These are phyloP conservation scores for Crioceris asparagi DNA, from an alignment of 2,888 invertebrate species.

Conservation along the genomic window DNA sequence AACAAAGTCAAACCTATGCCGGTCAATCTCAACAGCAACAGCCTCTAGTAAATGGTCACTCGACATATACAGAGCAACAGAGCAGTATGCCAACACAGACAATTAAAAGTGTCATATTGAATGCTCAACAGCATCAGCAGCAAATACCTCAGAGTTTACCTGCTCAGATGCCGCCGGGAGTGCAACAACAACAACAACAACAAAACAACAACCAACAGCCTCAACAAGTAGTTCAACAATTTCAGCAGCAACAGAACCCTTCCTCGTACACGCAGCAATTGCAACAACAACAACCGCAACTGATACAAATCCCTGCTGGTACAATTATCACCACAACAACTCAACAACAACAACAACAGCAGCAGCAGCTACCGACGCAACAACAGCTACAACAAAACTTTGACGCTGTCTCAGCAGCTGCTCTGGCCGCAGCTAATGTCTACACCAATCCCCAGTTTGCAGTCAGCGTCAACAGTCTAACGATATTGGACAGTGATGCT, in stretches of 20 bases:
- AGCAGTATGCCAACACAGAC: constrained; percentile 31
- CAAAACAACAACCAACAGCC: constrained; percentile 28
- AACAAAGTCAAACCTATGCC: constrained; percentile 36
- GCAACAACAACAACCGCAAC: too few species aligned
- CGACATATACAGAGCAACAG: constrained; percentile 22
- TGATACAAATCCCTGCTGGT: too few species aligned
- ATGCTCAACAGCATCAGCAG: constrained; percentile 16
- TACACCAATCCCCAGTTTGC: constrained; percentile 36
- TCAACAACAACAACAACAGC: too few species aligned
- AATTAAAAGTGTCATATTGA: constrained; percentile 31
- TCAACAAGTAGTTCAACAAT: constrained; percentile 15
- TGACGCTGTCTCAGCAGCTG: constrained; percentile 12
- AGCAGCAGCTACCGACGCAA: constrained; percentile 9
- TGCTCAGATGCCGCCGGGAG: constrained; percentile 12
- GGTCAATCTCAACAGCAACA: constrained; percentile 29
- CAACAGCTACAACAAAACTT: constrained; percentile 8
- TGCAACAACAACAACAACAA: constrained; percentile 18
- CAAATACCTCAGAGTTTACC: constrained; percentile 13
- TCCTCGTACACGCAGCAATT: too few species aligned
- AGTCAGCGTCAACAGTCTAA: constrained; percentile 32
- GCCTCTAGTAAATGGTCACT: constrained; percentile 35
- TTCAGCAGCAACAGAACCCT: too few species aligned
- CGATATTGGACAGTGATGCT: constrained; percentile 23
- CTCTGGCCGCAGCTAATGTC: constrained; percentile 26
- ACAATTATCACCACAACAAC: too few species aligned